Base-by-base conservation (phyloP, 2,113 vertebrate genomes). In the Elephantulus edwardii region DNA sequence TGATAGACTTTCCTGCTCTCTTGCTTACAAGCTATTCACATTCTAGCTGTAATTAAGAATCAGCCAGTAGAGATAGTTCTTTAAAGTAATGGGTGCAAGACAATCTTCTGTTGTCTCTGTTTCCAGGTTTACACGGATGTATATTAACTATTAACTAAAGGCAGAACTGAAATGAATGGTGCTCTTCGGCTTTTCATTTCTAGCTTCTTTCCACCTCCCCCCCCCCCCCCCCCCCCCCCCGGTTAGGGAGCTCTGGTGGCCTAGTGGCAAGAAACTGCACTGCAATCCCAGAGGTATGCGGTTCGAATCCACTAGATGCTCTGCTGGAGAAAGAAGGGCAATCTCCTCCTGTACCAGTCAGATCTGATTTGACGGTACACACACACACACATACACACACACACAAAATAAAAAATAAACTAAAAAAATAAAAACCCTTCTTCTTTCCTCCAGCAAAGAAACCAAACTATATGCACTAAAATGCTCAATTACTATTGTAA, bases 1-100 rank as follows among this genome's bases (percentile, higher is more conserved):
- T 74, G 86, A 76, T 92, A 44, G 70, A 48, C 80, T 86, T 92
- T 54, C 68, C 66, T 60, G 54, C 48, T 81, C 46, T 64, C 82
- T 82, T 64, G 56, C 76, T 90, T 46, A 30, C 16, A 26, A 77
- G 62, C 48, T 35, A 38, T 50, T 92, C 66, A 75, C 71, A 56
- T 56, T 52, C 46, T 8, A 35, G 58, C 68, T 72, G 33, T 88
- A 83, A 88, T 89, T 83, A 86, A 90, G 66, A 60, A 50, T 64
- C 58, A 80, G 77, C 35, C 58, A 80, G 77, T 33, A 62, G 85
- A 90, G 44, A 88, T 2, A 26, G 44, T 70, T 58, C 79, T 87
- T 64, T 85, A 74, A 83, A 64, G 78, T 68, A 66, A 68, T 11
- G 90, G 72, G 81, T 82, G 17, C 60, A 3, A 40, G 64, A 40